Percentiles rank a stretch among this genome's conserved stretches.
Evolutionary conservation across 2,797 vertebrate genomes (phyloP).

Genomic region (Hypotaenidia okinawae): DNA sequence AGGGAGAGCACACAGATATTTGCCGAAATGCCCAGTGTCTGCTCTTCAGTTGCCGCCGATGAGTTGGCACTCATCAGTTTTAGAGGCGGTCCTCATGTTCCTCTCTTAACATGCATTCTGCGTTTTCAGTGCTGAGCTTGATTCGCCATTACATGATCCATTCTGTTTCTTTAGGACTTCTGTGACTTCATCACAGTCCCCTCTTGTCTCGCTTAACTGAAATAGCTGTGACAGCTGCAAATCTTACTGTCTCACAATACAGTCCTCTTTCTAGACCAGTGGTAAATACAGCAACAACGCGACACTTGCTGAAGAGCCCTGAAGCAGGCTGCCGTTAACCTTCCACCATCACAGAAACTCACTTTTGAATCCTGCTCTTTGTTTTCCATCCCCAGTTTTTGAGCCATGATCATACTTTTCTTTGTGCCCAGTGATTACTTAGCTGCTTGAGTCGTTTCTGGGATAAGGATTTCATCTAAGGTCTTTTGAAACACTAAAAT

Average conservation of each 20-base stretch:
- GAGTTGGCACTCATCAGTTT: background rate
- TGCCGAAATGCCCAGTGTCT: background rate
- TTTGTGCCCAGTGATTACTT: background rate
- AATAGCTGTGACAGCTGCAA: constrained; percentile 32
- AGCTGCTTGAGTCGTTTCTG: background rate
- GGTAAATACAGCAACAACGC: background rate
- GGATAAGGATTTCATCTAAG: background rate
- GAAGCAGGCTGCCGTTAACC: background rate
- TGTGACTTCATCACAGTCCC: background rate
- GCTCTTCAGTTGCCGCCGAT: background rate
- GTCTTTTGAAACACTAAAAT: background rate
- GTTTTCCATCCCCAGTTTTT: constrained; percentile 5
- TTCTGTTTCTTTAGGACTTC: background rate
- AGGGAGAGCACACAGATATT: background rate
- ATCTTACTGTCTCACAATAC: background rate
- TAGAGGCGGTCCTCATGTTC: background rate
- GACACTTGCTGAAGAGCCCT: background rate
- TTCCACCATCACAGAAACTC: background rate
- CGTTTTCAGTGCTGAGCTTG: background rate
- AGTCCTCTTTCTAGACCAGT: background rate
- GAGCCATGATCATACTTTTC: background rate
- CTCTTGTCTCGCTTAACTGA: constrained; percentile 20
- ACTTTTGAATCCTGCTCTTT: constrained; percentile 14
- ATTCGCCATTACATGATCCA: background rate
- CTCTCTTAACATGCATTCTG: background rate